Conservation (phyloP, 2,113 vertebrate species). For the Dasyurus viverrinus region DNA sequence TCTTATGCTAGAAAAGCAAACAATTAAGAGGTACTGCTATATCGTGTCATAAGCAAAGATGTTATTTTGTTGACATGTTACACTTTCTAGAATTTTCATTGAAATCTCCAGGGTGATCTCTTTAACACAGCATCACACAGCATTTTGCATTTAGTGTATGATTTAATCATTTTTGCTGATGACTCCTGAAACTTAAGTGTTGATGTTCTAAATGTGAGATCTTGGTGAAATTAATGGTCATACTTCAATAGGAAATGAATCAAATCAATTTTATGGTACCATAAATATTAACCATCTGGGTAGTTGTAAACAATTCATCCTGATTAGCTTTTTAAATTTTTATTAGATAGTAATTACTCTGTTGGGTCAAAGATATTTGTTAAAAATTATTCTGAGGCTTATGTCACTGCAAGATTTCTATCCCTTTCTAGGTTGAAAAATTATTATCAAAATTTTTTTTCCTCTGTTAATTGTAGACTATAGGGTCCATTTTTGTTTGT, state of each 20-base stretch:
- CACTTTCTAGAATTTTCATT: background rate
- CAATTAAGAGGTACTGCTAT: background rate
- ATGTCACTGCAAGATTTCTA: background rate
- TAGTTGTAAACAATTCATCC: background rate
- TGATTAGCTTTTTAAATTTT: background rate
- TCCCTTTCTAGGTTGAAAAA: background rate
- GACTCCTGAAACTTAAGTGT: background rate
- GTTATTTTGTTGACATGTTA: background rate
- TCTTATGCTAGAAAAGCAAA: background rate
- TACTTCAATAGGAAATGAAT: background rate
- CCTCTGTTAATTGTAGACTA: background rate
- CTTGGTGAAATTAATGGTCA: background rate
- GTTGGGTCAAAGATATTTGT: background rate
- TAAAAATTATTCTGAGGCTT: background rate
- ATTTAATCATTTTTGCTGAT: background rate
- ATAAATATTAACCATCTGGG: background rate
- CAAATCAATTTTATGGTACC: background rate
- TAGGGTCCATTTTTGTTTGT: background rate
- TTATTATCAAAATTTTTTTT: background rate
- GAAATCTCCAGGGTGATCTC: background rate
- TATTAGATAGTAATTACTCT: background rate
- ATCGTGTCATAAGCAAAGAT: constrained; percentile 21
- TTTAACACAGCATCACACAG: background rate
- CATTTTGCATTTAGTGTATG: background rate
- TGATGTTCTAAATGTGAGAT: background rate